phyloP scores from a whole-genome alignment of 1,140 invertebrate genomes.

The Drosophila melanica region DNA sequence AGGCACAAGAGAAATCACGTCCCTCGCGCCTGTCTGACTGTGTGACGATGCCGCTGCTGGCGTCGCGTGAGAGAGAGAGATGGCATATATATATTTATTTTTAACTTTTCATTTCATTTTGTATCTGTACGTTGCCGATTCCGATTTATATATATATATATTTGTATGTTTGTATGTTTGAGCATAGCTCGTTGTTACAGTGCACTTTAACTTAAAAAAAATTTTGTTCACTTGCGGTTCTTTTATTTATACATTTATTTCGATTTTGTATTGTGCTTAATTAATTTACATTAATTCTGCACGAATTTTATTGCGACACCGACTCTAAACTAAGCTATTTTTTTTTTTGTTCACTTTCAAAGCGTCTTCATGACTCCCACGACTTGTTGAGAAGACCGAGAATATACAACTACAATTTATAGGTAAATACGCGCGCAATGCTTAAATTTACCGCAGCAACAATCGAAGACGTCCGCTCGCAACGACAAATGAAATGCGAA shows the following conservation, averaged over 20 bases:
- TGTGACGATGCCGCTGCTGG: constrained; percentile 26
- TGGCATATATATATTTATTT: constrained; percentile 81
- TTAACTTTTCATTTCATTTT: constrained; percentile 81
- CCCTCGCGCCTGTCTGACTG: constrained; percentile 59
- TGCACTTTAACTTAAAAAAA: constrained; percentile 42
- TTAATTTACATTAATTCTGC: constrained; percentile 17
- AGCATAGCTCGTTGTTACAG: constrained; percentile 30
- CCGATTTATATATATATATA: constrained; percentile 33
- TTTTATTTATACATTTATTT: constrained; percentile 10
- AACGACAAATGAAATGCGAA: constrained; percentile 52
- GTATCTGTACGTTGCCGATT: constrained; percentile 55
- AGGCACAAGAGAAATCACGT: constrained; percentile 76
- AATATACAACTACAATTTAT: constrained; percentile 44
- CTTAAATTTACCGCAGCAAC: constrained; percentile 44
- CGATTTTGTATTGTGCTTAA: constrained; percentile 3
- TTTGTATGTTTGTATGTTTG: constrained; percentile 14
- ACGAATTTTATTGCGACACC: constrained; percentile 13
- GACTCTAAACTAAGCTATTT: constrained; percentile 47
- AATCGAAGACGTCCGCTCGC: constrained; percentile 45
- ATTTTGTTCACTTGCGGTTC: constrained; percentile 30
- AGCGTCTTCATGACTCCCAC: constrained; percentile 54
- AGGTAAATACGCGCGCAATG: constrained; percentile 50
- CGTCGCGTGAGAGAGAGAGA: constrained; percentile 43
- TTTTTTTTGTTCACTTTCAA: constrained; percentile 17
- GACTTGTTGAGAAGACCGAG: constrained; percentile 68